Percentiles rank a stretch among this genome's conserved stretches.
These are phyloP conservation scores for Anabas testudineus DNA, from an alignment of 2,797 vertebrate species.

Conservation along the genomic window DNA sequence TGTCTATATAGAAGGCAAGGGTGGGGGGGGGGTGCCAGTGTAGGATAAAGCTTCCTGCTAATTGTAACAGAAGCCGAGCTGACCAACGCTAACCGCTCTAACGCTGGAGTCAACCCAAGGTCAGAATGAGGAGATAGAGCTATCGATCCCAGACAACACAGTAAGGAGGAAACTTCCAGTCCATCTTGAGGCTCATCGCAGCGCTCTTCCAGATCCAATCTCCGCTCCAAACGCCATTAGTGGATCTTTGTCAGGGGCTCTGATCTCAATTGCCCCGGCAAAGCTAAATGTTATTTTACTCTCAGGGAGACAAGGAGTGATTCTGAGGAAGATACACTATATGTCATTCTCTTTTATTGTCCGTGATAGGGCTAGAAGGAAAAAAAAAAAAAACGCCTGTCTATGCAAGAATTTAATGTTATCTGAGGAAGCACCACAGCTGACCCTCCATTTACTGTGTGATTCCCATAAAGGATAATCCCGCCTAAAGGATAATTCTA, in stretches of 20 bases:
- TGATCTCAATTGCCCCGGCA: constrained; percentile 62
- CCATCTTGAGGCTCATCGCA: constrained; percentile 58
- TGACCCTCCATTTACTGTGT: constrained; percentile 21
- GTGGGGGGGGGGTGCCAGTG: constrained; percentile 61
- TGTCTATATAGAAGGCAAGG: constrained; percentile 5
- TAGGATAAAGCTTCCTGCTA: constrained; percentile 85
- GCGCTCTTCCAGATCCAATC: constrained; percentile 67
- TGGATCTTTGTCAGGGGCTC: constrained; percentile 61
- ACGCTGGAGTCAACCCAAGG: constrained; percentile 83
- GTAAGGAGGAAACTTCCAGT: constrained; percentile 72
- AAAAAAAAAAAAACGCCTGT: background rate
- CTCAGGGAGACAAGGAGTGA: constrained; percentile 22
- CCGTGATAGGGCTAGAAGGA: constrained; percentile 16
- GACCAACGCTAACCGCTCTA: constrained; percentile 78
- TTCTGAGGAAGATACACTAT: constrained; percentile 32
- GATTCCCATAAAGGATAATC: background rate
- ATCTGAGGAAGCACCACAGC: background rate
- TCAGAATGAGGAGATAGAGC: constrained; percentile 77
- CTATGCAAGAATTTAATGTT: constrained; percentile 7
- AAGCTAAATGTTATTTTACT: constrained; percentile 58
- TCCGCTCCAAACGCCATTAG: constrained; percentile 66
- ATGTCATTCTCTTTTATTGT: constrained; percentile 30
- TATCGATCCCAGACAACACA: constrained; percentile 76
- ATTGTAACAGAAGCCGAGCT: constrained; percentile 86
- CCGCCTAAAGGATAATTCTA: background rate